phyloP scores from a whole-genome alignment of 2,113 vertebrate species.

The Manacus vitellinus region DNA sequence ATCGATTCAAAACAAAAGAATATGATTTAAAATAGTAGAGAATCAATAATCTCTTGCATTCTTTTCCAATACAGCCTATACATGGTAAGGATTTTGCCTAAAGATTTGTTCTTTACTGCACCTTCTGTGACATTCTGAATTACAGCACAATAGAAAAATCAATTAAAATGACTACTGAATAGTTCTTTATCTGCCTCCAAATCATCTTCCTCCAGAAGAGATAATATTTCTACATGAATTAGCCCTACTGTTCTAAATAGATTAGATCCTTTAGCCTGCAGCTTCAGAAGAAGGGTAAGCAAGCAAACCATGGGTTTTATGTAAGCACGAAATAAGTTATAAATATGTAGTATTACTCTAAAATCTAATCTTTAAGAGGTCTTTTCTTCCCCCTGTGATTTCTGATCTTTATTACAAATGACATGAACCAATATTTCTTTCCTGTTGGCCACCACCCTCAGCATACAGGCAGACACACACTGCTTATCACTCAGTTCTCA shows the following conservation, averaged over 20 bases:
- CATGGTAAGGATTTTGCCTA: not conserved
- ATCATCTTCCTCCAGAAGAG: slow-evolving; percentile 10
- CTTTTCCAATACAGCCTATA: not conserved
- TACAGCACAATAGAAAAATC: slow-evolving; percentile 36
- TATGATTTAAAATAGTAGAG: not conserved
- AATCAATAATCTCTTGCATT: not conserved
- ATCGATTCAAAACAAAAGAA: not conserved
- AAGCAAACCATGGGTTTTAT: not conserved
- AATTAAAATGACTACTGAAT: slow-evolving; percentile 49
- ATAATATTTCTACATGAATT: slow-evolving; percentile 37
- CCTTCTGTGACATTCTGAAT: slow-evolving; percentile 22
- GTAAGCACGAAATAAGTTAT: not conserved
- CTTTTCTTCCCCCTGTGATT: fast-evolving
- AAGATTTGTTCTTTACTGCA: slow-evolving; percentile 29
- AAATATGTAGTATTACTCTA: not conserved
- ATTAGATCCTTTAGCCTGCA: slow-evolving; percentile 25
- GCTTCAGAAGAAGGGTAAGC: not conserved
- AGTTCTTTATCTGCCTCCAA: slow-evolving; percentile 33
- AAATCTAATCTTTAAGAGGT: not conserved
- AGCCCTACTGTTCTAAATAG: slow-evolving; percentile 13
- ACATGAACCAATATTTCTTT: not conserved
- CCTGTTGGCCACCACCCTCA: not conserved
- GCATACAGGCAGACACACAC: not conserved
- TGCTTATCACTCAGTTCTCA: not conserved
- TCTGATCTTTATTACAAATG: not conserved